Evolutionary conservation across 2,797 vertebrate species (phyloP).

Genomic region (Crocidura indochinensis): DNA sequence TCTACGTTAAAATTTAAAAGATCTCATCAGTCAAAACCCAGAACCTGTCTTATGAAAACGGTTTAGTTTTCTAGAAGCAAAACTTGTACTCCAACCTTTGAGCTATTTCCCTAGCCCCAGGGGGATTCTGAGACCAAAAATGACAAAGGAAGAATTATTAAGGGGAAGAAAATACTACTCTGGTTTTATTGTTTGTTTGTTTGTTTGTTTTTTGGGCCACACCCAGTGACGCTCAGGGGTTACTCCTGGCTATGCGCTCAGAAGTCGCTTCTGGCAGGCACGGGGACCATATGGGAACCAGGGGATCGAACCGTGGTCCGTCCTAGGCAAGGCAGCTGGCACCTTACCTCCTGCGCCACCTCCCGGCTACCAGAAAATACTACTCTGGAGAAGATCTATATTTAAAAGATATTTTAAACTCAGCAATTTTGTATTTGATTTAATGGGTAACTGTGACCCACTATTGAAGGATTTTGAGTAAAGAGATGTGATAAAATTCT

Average conservation of each 20-base stretch:
- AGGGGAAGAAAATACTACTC: slow-evolving; percentile 12
- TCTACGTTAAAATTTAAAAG: slow-evolving; percentile 42
- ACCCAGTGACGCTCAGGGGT: no score
- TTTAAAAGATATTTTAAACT: slow-evolving; percentile 38
- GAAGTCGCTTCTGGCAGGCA: no score
- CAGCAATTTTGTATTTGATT: slow-evolving; percentile 65
- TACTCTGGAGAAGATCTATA: slow-evolving; percentile 15
- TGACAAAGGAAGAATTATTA: background rate
- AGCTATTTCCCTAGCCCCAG: no score
- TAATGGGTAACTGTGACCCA: slow-evolving; percentile 28
- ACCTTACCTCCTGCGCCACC: no score
- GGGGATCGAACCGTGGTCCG: no score
- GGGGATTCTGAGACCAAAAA: slow-evolving; percentile 25
- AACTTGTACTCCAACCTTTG: no score
- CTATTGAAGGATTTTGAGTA: slow-evolving; percentile 31
- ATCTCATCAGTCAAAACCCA: slow-evolving; percentile 6
- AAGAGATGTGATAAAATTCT: slow-evolving; percentile 45
- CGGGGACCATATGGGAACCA: no score
- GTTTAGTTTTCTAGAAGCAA: slow-evolving; percentile 64
- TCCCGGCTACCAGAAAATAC: no score
- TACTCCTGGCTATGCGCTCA: no score
- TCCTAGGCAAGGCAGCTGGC: no score
- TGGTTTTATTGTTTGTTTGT: no score
- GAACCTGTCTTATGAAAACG: slow-evolving; percentile 14
- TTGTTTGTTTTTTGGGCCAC: no score